Percentiles rank a stretch among this genome's conserved stretches.
Evolutionary conservation across 2,888 invertebrate species (phyloP).

Genomic region (Zelleria hepariella): DNA sequence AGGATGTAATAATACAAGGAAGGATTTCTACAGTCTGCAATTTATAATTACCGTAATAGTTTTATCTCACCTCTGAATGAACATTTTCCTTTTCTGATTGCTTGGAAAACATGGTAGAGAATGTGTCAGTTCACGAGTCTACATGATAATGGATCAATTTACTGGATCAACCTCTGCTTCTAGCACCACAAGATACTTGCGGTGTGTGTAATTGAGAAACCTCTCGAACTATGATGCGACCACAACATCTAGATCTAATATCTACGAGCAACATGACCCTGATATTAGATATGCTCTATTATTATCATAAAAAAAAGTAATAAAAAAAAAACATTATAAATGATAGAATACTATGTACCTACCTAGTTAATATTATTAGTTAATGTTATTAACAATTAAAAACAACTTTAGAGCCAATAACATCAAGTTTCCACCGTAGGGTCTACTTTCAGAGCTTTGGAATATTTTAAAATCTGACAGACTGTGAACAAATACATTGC

Average conservation of each 20-base stretch:
- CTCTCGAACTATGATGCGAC: constrained; percentile 7
- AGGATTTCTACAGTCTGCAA: neutral
- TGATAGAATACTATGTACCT: no score
- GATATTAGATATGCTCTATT: neutral
- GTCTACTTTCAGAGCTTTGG: no score
- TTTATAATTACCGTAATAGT: neutral
- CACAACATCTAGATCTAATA: constrained; percentile 12
- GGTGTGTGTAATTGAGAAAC: neutral
- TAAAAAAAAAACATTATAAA: no score
- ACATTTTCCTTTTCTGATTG: constrained; percentile 52
- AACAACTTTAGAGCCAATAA: no score
- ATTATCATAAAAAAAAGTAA: neutral
- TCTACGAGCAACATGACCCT: constrained; percentile 5
- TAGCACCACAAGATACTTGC: constrained; percentile 4
- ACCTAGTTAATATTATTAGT: no score
- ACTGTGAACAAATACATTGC: no score
- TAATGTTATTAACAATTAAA: no score
- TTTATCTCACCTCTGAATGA: constrained; percentile 54
- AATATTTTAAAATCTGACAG: no score
- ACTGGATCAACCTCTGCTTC: constrained; percentile 24
- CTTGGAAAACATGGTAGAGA: constrained; percentile 64
- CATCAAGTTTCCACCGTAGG: no score
- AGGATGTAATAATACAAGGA: neutral
- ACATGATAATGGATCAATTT: constrained; percentile 49
- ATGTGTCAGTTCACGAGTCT: constrained; percentile 36